Conservation (phyloP, 2,888 invertebrate species). For the Caenorhabditis drosophilae region DNA sequence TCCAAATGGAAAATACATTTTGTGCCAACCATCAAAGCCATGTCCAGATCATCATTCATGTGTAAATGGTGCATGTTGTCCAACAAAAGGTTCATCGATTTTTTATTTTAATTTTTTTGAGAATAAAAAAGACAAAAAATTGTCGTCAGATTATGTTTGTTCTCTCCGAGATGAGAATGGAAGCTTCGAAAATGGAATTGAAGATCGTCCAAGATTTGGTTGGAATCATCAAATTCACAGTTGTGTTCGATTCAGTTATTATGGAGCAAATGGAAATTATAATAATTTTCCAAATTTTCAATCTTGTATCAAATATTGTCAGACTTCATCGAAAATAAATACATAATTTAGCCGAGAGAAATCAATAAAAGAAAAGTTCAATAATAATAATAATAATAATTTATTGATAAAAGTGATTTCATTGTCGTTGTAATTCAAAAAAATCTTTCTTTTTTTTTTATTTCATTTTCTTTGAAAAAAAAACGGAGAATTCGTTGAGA, state of each 20-base stretch:
- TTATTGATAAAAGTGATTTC: not conserved
- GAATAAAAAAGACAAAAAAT: too few species aligned
- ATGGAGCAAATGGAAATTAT: conserved; percentile 66
- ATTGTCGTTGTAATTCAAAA: not conserved
- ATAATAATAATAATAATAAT: not conserved
- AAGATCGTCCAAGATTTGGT: conserved; percentile 49
- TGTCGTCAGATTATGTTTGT: conserved; percentile 42
- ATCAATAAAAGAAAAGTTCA: not conserved
- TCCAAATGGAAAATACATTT: conserved; percentile 13
- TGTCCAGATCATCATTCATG: conserved; percentile 33
- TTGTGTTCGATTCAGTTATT: conserved; percentile 66
- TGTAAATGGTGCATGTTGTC: conserved; percentile 39
- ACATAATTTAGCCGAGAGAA: conserved; percentile 1
- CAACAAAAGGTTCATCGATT: conserved; percentile 21
- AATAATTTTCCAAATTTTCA: conserved; percentile 65
- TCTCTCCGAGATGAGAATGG: conserved; percentile 46
- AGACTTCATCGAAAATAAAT: conserved; percentile 20
- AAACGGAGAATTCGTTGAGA: too few species aligned
- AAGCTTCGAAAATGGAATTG: conserved; percentile 46
- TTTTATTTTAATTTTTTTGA: not conserved
- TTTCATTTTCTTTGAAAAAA: not conserved
- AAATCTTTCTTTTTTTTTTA: not conserved
- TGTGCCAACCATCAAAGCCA: conserved; percentile 16
- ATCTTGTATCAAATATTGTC: conserved; percentile 48
- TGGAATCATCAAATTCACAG: conserved; percentile 61